Evolutionary conservation across 2,888 invertebrate species (phyloP), one percentile per base, ranked within the genome.

Genomic region (Cepaea hortensis): DNA sequence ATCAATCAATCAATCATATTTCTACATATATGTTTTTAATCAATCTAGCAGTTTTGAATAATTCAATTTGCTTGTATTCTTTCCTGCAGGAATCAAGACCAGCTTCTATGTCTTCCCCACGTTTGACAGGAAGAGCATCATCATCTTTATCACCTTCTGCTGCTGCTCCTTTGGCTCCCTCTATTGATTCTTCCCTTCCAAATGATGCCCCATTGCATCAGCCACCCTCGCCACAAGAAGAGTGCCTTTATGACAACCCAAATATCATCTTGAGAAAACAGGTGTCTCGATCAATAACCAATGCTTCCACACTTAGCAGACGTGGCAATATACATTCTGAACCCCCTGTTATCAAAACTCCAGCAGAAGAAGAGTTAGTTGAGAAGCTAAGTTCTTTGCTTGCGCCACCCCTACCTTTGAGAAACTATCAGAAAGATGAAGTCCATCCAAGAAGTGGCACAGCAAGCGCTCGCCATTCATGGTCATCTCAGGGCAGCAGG

Each of bases 231-330:
- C 72, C 68, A 7, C 35, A 80, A 61, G 87, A 87, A 70, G 88
- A 89, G n/a, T 90, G 90, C 81, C 88, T 92, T 23, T 92, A 92
- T 87, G 91, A 91, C 55, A 92, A 92, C 88, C 91, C 91, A 62
- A 90, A 91, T 76, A 90, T 92, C 55, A 86, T 92, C 61, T 88
- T 91, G 55, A 86, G 90, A 35, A 92, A 92, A 87, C 87, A 90
- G 50, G 70, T 55, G 61, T 55, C 61, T 48, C 81, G 81, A 73
- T 55, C 61, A 6, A 20, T 61, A 35, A 48, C 50, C 7, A 50
- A 23, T 23, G n/a, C 50, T 50, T 48, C 85, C 50, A 35, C 80
- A 50, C 23, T 61, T 3, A 46, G 50, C 23, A 35, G 77, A 48
- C 61, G 76, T 3, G 61, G 61, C 7, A 23, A 76, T 3, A 35